Evolutionary conservation across 2,888 invertebrate species (phyloP), one percentile per base, ranked within the genome.

Genomic region (Nephrotoma guestfalica): DNA sequence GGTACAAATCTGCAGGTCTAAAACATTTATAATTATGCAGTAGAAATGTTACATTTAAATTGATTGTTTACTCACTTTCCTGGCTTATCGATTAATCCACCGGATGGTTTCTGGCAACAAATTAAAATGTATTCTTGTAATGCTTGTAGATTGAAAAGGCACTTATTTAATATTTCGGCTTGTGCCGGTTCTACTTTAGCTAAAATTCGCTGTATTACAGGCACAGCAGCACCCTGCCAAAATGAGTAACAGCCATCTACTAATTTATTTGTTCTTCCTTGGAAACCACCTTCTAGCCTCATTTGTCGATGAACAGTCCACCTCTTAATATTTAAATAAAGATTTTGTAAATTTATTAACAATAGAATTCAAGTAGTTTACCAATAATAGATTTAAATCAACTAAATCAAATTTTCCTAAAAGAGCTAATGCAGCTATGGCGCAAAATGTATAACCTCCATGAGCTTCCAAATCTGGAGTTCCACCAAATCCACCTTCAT

Each of bases 361-460:
- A 84, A 45, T n/a, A 18, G 83, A n/a, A 51, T 47, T 86, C 86
- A 13, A 85, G 40, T 45, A 13, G 13, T 6, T 89, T 92, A 94
- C 94, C 90, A 96, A 91, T 87, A 99, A 92, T 6, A 95, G 93
- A 90, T 95, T 94, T 86, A 95, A 91, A 91, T 97, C 95, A 92
- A 96, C 96, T 42, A 95, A 92, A 88, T 95, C 92, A 57, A 95
- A 94, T 89, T 94, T 94, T 88, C 95, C 95, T 15, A 99, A 92
- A 87, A 99, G 92, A 3, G 96, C 94, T 84, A 99, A 93, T 0
- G 97, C 94, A 86, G 99, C 98, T 88, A 99, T 93, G 0, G 97
- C 99, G 93, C 99, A 99, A 92, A 97, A 99, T 0, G 99, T 96
- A 91, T 99, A 99, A n/a, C 99, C 99, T 2, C 99, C 99, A 92